Base-by-base conservation (phyloP, 2,888 invertebrate genomes). In the Pseudococcus longispinus region DNA sequence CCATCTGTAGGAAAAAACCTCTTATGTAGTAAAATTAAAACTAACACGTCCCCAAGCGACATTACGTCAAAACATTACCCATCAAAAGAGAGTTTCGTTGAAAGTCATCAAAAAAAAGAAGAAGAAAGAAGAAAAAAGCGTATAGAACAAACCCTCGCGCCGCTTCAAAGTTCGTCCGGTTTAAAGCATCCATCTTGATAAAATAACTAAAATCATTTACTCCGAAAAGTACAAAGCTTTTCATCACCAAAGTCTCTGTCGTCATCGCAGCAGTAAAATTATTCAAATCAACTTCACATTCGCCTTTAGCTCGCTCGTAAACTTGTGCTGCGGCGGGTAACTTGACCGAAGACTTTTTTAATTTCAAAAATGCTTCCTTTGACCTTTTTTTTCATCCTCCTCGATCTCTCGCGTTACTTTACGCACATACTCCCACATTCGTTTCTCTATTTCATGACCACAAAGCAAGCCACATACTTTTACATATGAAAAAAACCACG, bases 1-100 rank as follows among this genome's bases (percentile, higher is more conserved):
- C 60, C 23, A 60, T 60, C 60, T 60, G 0, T 60, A 15, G 60
- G 60, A 60, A 18, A 70, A 70, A 70, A n/a, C 29, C 70, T 70
- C 70, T 70, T 70, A 70, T 29, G 70, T 70, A 70, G 70, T 70
- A 29, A 70, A 60, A 70, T 70, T 70, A 70, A 70, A 70, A 26
- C 70, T 70, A 70, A 70, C 70, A 70, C 70, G 70, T 70, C 70
- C 70, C 70, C 70, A 8, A 70, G 70, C 70, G 70, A 70, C 70
- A 29, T 70, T 70, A 70, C 70, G 70, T 29, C 29, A 70, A 70
- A 70, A 70, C 70, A 70, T 60, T 70, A 70, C 70, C 70, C 70
- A 70, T 70, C 70, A 70, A 70, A 70, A 70, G 70, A 70, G 65
- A 70, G 26, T 70, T 70, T 26, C 32, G 70, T 70, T 20, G 18